Base-by-base conservation (phyloP, 1,140 invertebrate genomes). In the Lepidostoma basale region DNA sequence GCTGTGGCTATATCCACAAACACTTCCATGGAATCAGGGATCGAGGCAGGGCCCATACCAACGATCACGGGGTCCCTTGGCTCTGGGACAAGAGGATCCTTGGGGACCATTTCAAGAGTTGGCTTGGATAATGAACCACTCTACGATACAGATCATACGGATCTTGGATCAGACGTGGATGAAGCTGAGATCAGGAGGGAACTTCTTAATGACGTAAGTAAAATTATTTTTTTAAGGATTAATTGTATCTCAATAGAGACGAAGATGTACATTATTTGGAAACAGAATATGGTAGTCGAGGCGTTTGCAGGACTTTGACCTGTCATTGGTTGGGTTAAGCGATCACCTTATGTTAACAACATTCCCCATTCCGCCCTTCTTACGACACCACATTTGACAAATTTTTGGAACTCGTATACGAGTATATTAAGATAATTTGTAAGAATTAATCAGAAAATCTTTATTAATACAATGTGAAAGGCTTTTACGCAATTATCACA, bases 141-240 rank as follows among this genome's bases (percentile, higher is more conserved):
- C 58, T 90, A 91, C 75, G 86, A 90, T 73, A 91, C 89, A 45
- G 89, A 91, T 77, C 89, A 91, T 74, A 91, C 90, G 5, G 90
- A 91, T 78, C 83, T 91, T 4, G 89, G 86, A 26, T 91, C 89
- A 39, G 89, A 92, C 73, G 83, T 89, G 45, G 91, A 93, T 77
- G 91, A 92, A 76, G 88, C 88, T 6, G 90, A 92, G 74, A 85
- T 90, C 47, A 84, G 89, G 36, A 80, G 90, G 67, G 89, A 90
- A 76, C 82, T 93, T 72, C 84, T 93, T 30, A 89, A 90, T 77
- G 92, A 93, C 79, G 92, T 90, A 79, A 85, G 88, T 85, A 40
- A 14, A 9, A 8, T 56, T 67, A 36, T 40, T 18, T 47, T 40
- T 49, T 78, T 78, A 60, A n/a, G n/a, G n/a, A n/a, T n/a, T n/a